These are phyloP conservation scores for Lontra canadensis DNA, from an alignment of 2,113 vertebrate genomes.

Conservation along the genomic window DNA sequence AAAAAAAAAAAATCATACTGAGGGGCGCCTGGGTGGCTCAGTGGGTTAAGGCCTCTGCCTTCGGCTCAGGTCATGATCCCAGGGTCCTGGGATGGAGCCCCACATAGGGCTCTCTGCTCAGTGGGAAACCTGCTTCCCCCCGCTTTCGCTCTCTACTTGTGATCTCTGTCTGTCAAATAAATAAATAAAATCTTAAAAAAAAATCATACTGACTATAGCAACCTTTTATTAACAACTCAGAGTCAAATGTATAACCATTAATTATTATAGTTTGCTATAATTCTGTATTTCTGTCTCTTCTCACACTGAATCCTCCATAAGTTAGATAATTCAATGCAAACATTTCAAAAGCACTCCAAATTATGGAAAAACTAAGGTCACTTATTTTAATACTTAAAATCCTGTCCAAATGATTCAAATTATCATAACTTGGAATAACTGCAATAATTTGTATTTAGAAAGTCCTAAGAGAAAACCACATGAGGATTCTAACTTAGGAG, in stretches of 20 bases:
- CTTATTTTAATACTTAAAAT: constrained; percentile 1
- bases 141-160: no score
- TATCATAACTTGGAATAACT: background rate
- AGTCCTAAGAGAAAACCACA: background rate
- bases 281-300: background rate
- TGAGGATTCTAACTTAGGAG: background rate
- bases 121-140: no score
- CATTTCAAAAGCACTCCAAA: background rate
- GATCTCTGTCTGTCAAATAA: no score
- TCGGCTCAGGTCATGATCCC: no score
- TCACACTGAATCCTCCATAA: background rate
- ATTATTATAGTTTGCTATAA: background rate
- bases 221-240: background rate
- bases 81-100: no score
- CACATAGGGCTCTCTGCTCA: no score
- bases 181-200: background rate
- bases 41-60: no score
- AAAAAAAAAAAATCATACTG: background rate
- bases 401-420: background rate
- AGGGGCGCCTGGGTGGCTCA: background rate
- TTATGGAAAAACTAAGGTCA: background rate
- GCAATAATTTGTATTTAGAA: background rate
- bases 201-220: background rate
- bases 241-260: background rate
- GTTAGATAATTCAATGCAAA: background rate